phyloP scores from a whole-genome alignment of 2,797 vertebrate genomes.

The Setipinna tenuifilis region DNA sequence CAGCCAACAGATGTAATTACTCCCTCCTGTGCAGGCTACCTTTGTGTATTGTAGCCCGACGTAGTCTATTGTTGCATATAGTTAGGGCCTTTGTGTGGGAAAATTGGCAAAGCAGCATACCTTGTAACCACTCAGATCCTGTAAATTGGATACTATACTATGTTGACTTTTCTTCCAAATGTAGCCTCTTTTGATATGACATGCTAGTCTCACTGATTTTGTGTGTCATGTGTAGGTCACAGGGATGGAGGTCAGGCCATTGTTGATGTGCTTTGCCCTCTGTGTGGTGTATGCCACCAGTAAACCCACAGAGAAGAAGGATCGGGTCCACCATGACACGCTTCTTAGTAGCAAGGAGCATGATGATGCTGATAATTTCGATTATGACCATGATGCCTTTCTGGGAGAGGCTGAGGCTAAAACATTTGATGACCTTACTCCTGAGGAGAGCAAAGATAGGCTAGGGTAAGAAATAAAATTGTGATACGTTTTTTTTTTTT shows the following conservation, averaged over 20 bases:
- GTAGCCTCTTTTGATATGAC: too few species aligned
- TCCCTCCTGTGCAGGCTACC: too few species aligned
- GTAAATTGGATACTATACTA: too few species aligned
- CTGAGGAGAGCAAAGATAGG: slow-evolving; percentile 89
- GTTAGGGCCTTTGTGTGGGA: too few species aligned
- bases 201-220: background rate
- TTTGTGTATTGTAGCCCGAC: too few species aligned
- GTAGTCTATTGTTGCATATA: too few species aligned
- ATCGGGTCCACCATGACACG: slow-evolving; percentile 80
- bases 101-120: too few species aligned
- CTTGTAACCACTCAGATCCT: too few species aligned
- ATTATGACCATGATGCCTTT: slow-evolving; percentile 94
- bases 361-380: slow-evolving; percentile 79
- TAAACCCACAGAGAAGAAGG: slow-evolving; percentile 87
- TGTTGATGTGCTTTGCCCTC: slow-evolving; percentile 76
- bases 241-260: slow-evolving; percentile 70
- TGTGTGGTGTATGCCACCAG: slow-evolving; percentile 75
- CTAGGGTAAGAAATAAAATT: slow-evolving; percentile 77
- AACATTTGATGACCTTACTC: slow-evolving; percentile 85
- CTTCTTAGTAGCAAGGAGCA: slow-evolving; percentile 81
- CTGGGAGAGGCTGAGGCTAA: slow-evolving; percentile 87
- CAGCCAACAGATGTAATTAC: too few species aligned
- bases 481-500: background rate
- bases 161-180: too few species aligned
- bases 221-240: background rate